phyloP scores from a whole-genome alignment of 2,797 vertebrate genomes.

The Basileuterus tristriatus region DNA sequence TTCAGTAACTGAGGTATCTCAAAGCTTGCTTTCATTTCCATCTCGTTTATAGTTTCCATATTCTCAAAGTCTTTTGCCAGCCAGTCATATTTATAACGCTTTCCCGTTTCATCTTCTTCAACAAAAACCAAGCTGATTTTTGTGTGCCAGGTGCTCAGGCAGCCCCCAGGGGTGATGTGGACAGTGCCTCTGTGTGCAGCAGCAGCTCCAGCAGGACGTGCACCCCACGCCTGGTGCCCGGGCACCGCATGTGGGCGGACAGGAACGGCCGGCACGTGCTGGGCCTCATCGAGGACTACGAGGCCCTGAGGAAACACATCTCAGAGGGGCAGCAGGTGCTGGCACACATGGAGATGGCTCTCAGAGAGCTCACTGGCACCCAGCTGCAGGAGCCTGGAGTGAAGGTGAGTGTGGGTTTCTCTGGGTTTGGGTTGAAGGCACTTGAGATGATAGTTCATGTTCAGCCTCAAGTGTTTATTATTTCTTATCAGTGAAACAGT shows the following conservation, averaged over 20 bases:
- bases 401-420: constrained; percentile 28
- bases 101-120: too few relatives aligned
- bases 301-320: constrained; percentile 87
- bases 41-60: too few relatives aligned
- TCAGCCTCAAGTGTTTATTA: background rate
- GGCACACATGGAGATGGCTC: constrained; percentile 75
- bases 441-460: background rate
- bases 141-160: background rate
- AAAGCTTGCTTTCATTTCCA: too few relatives aligned
- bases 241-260: constrained; percentile 85
- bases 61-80: too few relatives aligned
- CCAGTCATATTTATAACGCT: too few relatives aligned
- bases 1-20: too few relatives aligned
- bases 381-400: constrained; percentile 20
- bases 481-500: background rate
- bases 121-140: accelerated
- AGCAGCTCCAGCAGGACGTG: constrained; percentile 66
- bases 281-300: constrained; percentile 89
- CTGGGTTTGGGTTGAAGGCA: background rate
- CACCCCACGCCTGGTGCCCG: constrained; percentile 79
- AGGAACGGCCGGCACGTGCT: constrained; percentile 84
- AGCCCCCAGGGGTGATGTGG: constrained; percentile 38
- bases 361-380: constrained; percentile 66
- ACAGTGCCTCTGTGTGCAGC: constrained; percentile 70
- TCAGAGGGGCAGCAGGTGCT: constrained; percentile 82